A percentile compares a stretch with the other conserved stretches of the same genome.
These are phyloP conservation scores for Progne subis DNA, from an alignment of 2,113 vertebrate species.

Conservation along the genomic window DNA sequence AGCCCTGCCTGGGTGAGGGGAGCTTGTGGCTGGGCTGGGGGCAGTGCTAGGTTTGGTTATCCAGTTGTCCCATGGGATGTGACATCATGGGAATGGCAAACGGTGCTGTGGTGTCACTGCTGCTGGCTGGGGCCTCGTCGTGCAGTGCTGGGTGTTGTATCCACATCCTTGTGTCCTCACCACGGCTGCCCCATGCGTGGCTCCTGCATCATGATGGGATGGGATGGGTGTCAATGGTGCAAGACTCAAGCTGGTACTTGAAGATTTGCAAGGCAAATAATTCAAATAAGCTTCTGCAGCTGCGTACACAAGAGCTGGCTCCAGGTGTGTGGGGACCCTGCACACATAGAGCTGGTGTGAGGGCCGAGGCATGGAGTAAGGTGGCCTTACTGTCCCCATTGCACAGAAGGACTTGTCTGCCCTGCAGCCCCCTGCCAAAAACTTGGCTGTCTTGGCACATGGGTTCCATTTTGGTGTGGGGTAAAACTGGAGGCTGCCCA, in stretches of 20 bases:
- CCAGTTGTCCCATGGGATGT: fast-evolving
- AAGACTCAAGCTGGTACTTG: neutral
- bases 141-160: fast-evolving
- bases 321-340: fast-evolving
- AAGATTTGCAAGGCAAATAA: neutral
- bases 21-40: fast-evolving
- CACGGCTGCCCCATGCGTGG: fast-evolving
- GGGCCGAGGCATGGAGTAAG: fast-evolving
- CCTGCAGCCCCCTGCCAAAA: neutral
- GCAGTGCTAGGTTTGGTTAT: fast-evolving
- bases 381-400: neutral
- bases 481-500: neutral
- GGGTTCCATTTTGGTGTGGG: neutral
- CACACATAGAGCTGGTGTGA: fast-evolving
- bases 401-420: neutral
- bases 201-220: fast-evolving
- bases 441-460: fast-evolving
- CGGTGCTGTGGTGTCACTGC: fast-evolving
- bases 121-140: neutral
- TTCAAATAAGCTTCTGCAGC: neutral
- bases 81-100: fast-evolving
- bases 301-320: neutral
- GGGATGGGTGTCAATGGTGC: fast-evolving
- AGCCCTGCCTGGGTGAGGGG: neutral
- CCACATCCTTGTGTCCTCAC: fast-evolving